phyloP scores from a whole-genome alignment of 2,888 invertebrate species.

The Pediacus dermestoides region DNA sequence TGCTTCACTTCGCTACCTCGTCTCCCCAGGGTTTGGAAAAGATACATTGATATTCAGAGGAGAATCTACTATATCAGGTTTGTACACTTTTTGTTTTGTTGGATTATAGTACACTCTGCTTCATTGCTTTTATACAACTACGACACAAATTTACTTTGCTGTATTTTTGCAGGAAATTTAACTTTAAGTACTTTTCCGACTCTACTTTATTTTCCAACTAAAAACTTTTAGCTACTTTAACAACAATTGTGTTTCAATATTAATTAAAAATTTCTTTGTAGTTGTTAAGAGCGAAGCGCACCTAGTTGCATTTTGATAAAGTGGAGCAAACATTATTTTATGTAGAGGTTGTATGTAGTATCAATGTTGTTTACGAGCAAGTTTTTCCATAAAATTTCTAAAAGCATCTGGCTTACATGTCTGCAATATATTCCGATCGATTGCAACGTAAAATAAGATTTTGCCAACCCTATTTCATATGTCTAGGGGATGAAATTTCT shows the following conservation, averaged over 20 bases:
- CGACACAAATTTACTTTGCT: constrained; percentile 3
- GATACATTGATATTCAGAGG: constrained; percentile 36
- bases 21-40: constrained; percentile 17
- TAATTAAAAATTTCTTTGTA: too few species aligned
- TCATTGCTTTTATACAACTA: background rate
- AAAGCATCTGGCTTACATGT: constrained; percentile 32
- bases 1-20: constrained; percentile 14
- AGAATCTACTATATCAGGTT: constrained; percentile 34
- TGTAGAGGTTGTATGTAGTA: constrained; percentile 11
- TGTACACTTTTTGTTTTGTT: constrained; percentile 20
- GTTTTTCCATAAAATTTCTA: constrained; percentile 30
- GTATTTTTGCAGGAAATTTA: constrained; percentile 1
- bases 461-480: constrained; percentile 32
- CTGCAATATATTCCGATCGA: constrained; percentile 39
- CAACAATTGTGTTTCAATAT: too few species aligned
- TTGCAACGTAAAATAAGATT: constrained; percentile 45
- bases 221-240: too few species aligned
- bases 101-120: constrained; percentile 3
- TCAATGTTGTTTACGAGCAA: constrained; percentile 23
- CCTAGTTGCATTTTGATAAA: too few species aligned
- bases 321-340: too few species aligned
- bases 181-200: background rate
- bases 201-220: background rate
- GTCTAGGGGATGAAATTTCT: constrained; percentile 42
- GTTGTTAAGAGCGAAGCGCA: too few species aligned